Base-by-base conservation (phyloP, 1,140 invertebrate genomes). In the Thalassaphorura encarpata region DNA sequence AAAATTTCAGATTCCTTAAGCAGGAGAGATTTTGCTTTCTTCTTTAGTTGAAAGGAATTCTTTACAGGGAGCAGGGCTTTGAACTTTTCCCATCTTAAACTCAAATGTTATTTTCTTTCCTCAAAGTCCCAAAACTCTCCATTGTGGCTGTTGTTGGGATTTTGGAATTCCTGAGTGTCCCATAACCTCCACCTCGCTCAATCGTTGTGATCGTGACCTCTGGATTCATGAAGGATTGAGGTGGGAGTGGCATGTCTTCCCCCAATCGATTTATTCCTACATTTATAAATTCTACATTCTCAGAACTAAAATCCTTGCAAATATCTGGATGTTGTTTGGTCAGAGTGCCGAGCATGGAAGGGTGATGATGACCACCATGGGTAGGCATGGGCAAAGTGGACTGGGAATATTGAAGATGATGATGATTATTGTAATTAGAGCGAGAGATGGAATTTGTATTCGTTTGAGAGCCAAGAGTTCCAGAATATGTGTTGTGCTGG, bases 31-130 rank as follows among this genome's bases (percentile, higher is more conserved):
- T n/a, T n/a, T n/a, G n/a, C n/a, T n/a, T n/a, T n/a, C n/a, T n/a
- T n/a, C n/a, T n/a, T n/a, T n/a, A n/a, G n/a, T n/a, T n/a, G n/a
- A n/a, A n/a, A n/a, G n/a, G n/a, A n/a, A n/a, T n/a, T n/a, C n/a
- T n/a, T n/a, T n/a, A n/a, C n/a, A n/a, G n/a, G n/a, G n/a, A n/a
- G n/a, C n/a, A n/a, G n/a, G n/a, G n/a, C n/a, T n/a, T n/a, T n/a
- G n/a, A n/a, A n/a, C n/a, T n/a, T n/a, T n/a, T n/a, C n/a, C n/a
- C n/a, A n/a, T n/a, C n/a, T 36, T n/a, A 11, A 11, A 11, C n/a
- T 36, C 33, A 64, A 24, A 64, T 28, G 36, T 64, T 64, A 50
- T 64, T 64, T 47, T 64, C 63, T 33, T 64, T 64, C 43, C 59
- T 47, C 13, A 64, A 39, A 15, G 63, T 64, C 3, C 59, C 63